phyloP scores from a whole-genome alignment of 1,140 invertebrate species.

The Dryas iulia region DNA sequence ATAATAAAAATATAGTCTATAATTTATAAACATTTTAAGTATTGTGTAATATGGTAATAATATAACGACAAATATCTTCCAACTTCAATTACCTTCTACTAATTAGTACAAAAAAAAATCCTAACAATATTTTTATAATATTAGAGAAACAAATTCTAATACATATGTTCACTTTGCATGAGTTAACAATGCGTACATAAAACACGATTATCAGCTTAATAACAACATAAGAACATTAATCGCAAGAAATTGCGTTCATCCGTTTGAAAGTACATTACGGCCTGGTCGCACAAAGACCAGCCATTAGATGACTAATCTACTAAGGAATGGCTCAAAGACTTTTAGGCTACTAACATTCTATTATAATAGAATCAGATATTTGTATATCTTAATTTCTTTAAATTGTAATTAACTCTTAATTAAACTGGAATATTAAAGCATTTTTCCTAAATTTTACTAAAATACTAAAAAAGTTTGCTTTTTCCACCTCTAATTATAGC shows the following conservation, averaged over 20 bases:
- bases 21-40: too few species aligned
- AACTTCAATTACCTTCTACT: not conserved
- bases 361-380: not conserved
- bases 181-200: slow-evolving; percentile 15
- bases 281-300: slow-evolving; percentile 9
- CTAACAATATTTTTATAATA: too few species aligned
- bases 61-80: too few species aligned
- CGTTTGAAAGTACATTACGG: slow-evolving; percentile 18
- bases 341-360: not conserved
- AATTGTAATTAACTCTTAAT: not conserved
- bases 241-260: slow-evolving; percentile 29
- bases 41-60: too few species aligned
- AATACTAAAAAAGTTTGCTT: too few species aligned
- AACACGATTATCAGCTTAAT: slow-evolving; percentile 28
- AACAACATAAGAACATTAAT: slow-evolving; percentile 19
- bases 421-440: too few species aligned
- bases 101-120: not conserved
- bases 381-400: not conserved
- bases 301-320: slow-evolving; percentile 10
- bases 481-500: too few species aligned
- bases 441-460: too few species aligned
- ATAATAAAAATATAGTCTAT: too few species aligned
- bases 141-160: too few species aligned
- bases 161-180: slow-evolving; percentile 2
- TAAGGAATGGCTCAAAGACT: not conserved